Conservation (phyloP, 2,113 vertebrate species). For the Ctenomys sociabilis region DNA sequence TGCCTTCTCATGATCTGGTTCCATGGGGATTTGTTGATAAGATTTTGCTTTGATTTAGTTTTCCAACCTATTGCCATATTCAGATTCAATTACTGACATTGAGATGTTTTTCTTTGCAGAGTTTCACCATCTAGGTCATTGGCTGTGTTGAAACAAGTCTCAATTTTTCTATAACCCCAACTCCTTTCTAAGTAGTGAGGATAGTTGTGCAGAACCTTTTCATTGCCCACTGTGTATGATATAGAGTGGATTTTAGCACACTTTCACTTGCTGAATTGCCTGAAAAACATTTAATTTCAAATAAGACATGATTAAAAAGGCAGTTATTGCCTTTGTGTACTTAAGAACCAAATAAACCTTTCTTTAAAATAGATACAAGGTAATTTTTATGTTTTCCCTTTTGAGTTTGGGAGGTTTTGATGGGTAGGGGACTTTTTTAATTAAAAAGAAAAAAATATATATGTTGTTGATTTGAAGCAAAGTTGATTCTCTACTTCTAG, state of each 20-base stretch:
- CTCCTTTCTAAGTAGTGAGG: background rate
- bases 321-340: conserved; percentile 36
- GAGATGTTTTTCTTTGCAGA: conserved; percentile 8
- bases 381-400: conserved; percentile 36
- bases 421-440: background rate
- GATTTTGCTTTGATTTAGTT: conserved; percentile 76
- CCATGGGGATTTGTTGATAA: conserved; percentile 71
- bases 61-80: conserved; percentile 38
- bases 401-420: conserved; percentile 14
- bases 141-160: conserved; percentile 26
- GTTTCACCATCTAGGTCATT: conserved; percentile 16
- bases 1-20: conserved; percentile 46
- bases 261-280: conserved; percentile 36
- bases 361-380: conserved; percentile 34
- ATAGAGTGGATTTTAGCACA: background rate
- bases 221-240: background rate
- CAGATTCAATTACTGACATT: conserved; percentile 50
- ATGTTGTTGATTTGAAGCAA: background rate
- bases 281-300: conserved; percentile 54
- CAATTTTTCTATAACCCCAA: background rate
- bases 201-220: background rate
- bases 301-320: conserved; percentile 43
- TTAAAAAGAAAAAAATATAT: too few relatives aligned
- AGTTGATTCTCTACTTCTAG: background rate
- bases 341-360: conserved; percentile 47